Evolutionary conservation across 1,140 invertebrate genomes (phyloP), one percentile per base, ranked within the genome.

Genomic region (Araneus ventricosus): DNA sequence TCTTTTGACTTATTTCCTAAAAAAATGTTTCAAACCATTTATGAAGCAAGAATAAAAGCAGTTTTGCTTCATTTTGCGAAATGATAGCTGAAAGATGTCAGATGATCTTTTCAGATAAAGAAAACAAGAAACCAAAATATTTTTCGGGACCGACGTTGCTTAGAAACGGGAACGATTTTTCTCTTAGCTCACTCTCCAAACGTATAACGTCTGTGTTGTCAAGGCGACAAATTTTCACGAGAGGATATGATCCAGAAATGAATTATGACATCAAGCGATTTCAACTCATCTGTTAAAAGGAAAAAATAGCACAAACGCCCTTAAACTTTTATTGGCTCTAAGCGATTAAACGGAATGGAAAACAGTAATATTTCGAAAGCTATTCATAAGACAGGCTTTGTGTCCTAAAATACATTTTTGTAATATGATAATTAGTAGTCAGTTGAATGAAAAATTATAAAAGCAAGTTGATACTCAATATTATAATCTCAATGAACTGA

Each of bases 151-250:
- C 5, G 59, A 63, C 59, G 59, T 63, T 63, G 59, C 59, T 63
- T 63, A n/a, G 59, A 63, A 63, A 63, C 59, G 59, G 59, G 24
- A 63, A 63, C 59, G 59, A 63, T 63, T 63, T 63, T 63, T 63
- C 59, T 52, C 45, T 52, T 52, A 1, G 45, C 45, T 17, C 45
- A 52, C 17, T 52, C 14, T 63, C 59, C 22, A 63, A 63, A 63
- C 59, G n/a, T n/a, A 63, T 63, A 63, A 63, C 59, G 59, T 24
- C 59, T 63, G 59, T n/a, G 59, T 63, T 63, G 59, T 63, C 59
- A 63, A 8, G 59, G 24, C 59, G 59, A 63, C 59, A 63, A 63
- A 63, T 63, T 63, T 63, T n/a, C 8, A 22, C 6, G 2, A 0
- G 59, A 24, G 59, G 59, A n/a, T 63, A 63, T 63, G 59, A 63